Conservation (phyloP, 2,797 vertebrate species). For the Denticeps clupeoides region DNA sequence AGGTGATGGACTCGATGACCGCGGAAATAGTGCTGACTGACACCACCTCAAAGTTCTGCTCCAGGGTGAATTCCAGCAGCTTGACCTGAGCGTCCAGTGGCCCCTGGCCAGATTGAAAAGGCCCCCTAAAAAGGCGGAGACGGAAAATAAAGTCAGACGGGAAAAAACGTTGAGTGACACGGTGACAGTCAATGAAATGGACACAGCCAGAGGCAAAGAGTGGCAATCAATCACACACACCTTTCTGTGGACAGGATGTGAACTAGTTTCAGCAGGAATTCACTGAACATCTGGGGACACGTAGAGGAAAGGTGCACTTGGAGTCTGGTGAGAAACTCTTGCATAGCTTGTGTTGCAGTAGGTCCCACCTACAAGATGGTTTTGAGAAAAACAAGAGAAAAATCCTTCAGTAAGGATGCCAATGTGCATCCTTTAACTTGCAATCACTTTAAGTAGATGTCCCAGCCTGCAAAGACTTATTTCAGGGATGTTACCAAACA, state of each 20-base stretch:
- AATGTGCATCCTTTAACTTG: too few relatives aligned
- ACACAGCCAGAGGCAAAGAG: background rate
- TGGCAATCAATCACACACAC: conserved; percentile 42
- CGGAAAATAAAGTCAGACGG: too few relatives aligned
- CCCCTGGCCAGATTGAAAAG: conserved; percentile 91
- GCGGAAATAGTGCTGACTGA: conserved; percentile 89
- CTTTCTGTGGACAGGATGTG: conserved; percentile 96
- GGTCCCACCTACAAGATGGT: conserved; percentile 71
- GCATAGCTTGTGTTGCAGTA: conserved; percentile 97
- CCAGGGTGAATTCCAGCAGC: conserved; percentile 89
- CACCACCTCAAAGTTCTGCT: conserved; percentile 96
- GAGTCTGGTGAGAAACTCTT: conserved; percentile 89
- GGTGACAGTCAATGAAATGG: background rate
- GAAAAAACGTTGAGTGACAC: background rate
- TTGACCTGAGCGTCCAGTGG: conserved; percentile 96
- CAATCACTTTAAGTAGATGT: too few relatives aligned
- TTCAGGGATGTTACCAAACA: too few relatives aligned
- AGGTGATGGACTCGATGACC: conserved; percentile 93
- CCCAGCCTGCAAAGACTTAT: too few relatives aligned
- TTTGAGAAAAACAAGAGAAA: background rate
- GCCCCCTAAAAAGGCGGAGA: too few relatives aligned
- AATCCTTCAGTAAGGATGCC: background rate
- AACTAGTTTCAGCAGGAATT: conserved; percentile 92
- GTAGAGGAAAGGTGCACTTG: conserved; percentile 95
- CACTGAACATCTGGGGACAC: conserved; percentile 96